These are phyloP conservation scores for Silurus asotus DNA, from an alignment of 2,113 vertebrate genomes.

Conservation along the genomic window DNA sequence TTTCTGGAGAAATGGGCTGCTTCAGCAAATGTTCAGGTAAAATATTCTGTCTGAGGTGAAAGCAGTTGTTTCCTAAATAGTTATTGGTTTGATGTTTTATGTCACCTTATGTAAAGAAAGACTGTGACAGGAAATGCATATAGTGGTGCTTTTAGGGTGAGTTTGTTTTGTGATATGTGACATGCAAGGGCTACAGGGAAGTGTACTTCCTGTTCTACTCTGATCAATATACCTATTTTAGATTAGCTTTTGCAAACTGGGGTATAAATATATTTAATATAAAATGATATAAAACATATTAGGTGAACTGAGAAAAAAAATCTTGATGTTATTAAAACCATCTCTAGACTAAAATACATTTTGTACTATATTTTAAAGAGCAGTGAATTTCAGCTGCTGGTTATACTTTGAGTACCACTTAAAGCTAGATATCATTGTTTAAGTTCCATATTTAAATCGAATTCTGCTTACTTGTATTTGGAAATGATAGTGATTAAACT, in stretches of 20 bases:
- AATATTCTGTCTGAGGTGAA: background rate
- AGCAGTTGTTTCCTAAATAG: too few species aligned
- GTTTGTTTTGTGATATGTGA: too few species aligned
- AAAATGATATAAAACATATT: background rate
- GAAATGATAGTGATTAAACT: background rate
- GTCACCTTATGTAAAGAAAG: background rate
- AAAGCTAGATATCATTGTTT: background rate
- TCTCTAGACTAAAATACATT: too few species aligned
- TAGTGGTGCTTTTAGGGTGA: too few species aligned
- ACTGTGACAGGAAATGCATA: too few species aligned
- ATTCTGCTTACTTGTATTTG: background rate
- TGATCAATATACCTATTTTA: too few species aligned
- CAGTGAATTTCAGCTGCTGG: background rate
- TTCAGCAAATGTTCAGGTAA: background rate
- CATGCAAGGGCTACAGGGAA: too few species aligned
- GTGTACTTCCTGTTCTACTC: too few species aligned
- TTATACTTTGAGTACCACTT: background rate
- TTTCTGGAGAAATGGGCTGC: background rate
- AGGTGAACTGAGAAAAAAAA: background rate
- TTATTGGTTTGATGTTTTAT: background rate
- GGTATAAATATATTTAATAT: background rate
- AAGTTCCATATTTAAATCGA: background rate
- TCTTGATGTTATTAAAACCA: too few species aligned
- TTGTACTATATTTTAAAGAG: too few species aligned
- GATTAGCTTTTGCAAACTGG: background rate